Evolutionary conservation across 2,888 invertebrate species (phyloP).

Genomic region (Sminthurides aquaticus): DNA sequence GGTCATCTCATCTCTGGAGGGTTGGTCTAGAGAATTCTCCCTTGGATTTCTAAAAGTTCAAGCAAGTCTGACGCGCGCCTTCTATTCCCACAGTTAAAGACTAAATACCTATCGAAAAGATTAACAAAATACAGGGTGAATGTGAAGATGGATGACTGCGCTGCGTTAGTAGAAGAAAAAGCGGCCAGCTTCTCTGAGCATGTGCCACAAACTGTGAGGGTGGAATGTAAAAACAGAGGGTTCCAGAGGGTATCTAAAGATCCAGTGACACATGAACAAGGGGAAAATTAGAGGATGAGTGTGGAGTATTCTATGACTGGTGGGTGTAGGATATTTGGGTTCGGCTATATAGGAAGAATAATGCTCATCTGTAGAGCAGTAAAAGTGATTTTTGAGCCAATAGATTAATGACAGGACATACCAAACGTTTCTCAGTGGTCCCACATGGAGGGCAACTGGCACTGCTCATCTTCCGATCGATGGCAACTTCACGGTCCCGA

Average conservation of each 20-base stretch:
- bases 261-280: background rate
- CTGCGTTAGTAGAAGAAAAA: background rate
- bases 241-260: background rate
- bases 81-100: background rate
- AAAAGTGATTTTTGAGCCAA: background rate
- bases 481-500: conserved; percentile 43
- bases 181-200: conserved; percentile 2
- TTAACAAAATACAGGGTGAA: background rate
- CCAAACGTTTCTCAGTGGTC: conserved; percentile 44
- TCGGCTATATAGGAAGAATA: no score
- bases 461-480: conserved; percentile 44
- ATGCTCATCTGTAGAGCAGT: no score
- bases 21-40: no score
- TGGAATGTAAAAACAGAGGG: conserved; percentile 1
- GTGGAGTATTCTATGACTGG: background rate
- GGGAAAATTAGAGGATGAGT: background rate
- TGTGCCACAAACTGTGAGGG: conserved; percentile 18
- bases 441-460: conserved; percentile 43
- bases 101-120: background rate
- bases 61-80: no score
- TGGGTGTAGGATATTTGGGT: no score
- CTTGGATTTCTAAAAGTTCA: no score
- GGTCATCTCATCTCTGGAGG: no score
- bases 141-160: conserved; percentile 3
- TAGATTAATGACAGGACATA: conserved; percentile 26